phyloP scores from a whole-genome alignment of 2,113 vertebrate genomes.

The Tragelaphus buxtoni region DNA sequence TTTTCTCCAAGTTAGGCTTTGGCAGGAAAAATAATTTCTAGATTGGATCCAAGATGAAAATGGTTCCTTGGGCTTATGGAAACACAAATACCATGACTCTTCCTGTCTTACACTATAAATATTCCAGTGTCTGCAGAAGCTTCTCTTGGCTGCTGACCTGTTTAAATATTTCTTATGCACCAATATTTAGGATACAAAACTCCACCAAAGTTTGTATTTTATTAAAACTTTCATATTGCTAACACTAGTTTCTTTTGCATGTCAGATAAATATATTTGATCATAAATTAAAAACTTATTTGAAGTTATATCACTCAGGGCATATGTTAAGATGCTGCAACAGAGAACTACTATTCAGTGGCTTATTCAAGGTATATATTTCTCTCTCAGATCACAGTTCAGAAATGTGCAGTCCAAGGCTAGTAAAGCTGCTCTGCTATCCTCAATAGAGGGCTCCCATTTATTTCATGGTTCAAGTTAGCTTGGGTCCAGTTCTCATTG shows the following conservation, averaged over 20 bases:
- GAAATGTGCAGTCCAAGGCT: not conserved
- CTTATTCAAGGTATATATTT: not conserved
- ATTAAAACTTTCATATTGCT: slow-evolving; percentile 27
- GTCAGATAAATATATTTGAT: not conserved
- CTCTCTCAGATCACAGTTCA: not conserved
- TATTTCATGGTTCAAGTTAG: not conserved
- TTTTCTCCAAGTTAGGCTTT: slow-evolving; percentile 62
- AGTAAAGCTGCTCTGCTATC: not conserved
- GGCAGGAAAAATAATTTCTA: slow-evolving; percentile 54
- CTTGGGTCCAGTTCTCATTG: not conserved
- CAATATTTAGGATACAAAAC: not conserved
- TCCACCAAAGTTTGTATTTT: not conserved
- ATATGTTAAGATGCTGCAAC: not conserved
- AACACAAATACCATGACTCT: slow-evolving; percentile 59
- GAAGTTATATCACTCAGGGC: not conserved
- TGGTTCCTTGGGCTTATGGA: slow-evolving; percentile 44
- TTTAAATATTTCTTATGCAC: slow-evolving; percentile 40
- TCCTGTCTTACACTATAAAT: slow-evolving; percentile 63
- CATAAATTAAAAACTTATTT: slow-evolving; percentile 17
- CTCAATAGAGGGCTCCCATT: not conserved
- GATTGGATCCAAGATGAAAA: slow-evolving; percentile 56
- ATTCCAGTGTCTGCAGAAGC: slow-evolving; percentile 44
- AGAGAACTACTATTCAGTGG: not conserved
- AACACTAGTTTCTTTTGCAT: not conserved
- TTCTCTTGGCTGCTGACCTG: slow-evolving; percentile 46